These are phyloP conservation scores for Cordilura impudica DNA, from an alignment of 2,888 invertebrate genomes.

Conservation along the genomic window DNA sequence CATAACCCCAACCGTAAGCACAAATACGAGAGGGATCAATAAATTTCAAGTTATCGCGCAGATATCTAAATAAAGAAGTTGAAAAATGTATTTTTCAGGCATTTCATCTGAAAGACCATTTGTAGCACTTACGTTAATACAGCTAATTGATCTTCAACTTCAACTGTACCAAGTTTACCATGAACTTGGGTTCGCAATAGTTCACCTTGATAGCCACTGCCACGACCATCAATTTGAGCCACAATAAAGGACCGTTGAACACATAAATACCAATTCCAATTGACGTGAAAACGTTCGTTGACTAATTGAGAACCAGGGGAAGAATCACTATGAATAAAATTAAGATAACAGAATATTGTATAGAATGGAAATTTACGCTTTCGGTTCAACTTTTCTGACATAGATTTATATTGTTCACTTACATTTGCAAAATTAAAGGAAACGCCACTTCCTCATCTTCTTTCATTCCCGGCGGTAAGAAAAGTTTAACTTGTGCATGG, in stretches of 20 bases:
- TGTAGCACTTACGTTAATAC: constrained; percentile 80
- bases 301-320: constrained; percentile 92
- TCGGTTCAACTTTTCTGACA: too few species aligned
- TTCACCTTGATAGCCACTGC: constrained; percentile 91
- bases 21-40: constrained; percentile 89
- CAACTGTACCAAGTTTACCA: constrained; percentile 84
- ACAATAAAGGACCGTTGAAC: constrained; percentile 90
- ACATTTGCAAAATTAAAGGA: constrained; percentile 91
- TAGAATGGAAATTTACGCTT: too few species aligned
- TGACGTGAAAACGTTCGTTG: constrained; percentile 87
- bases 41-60: constrained; percentile 88
- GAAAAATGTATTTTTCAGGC: neutral
- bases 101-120: neutral
- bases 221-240: constrained; percentile 92
- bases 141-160: constrained; percentile 88
- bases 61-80: constrained; percentile 80
- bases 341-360: too few species aligned
- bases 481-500: constrained; percentile 86
- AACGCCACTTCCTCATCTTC: constrained; percentile 90
- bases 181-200: constrained; percentile 85
- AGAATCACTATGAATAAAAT: constrained; percentile 81
- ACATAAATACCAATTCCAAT: constrained; percentile 91
- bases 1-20: constrained; percentile 92
- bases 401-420: constrained; percentile 80
- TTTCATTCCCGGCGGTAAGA: constrained; percentile 89